Conservation (phyloP, 2,797 vertebrate species). For the Hipposideros larvatus region DNA sequence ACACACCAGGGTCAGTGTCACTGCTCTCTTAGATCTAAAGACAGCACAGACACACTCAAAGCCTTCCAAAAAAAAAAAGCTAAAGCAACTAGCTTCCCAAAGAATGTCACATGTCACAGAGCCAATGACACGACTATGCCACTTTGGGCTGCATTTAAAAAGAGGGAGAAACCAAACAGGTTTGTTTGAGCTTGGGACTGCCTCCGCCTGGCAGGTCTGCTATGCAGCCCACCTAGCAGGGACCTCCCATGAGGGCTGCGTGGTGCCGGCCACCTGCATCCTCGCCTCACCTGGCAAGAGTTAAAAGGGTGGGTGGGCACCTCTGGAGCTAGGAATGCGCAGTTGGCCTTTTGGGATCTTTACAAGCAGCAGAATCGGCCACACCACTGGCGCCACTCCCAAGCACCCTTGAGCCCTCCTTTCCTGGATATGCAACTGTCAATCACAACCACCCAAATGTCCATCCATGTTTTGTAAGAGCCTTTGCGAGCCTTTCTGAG, state of each 20-base stretch:
- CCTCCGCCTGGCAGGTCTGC: not conserved
- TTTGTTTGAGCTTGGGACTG: slow-evolving; percentile 45
- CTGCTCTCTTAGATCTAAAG: slow-evolving; percentile 44
- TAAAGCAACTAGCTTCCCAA: not conserved
- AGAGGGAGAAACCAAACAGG: not conserved
- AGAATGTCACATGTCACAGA: not conserved
- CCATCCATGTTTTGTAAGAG: slow-evolving; percentile 73
- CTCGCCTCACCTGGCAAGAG: not conserved
- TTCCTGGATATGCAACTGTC: slow-evolving; percentile 44
- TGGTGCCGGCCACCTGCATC: not conserved
- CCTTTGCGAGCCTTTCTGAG: slow-evolving; percentile 76
- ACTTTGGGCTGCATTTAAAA: not conserved
- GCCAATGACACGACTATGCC: slow-evolving; percentile 35
- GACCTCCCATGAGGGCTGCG: not conserved
- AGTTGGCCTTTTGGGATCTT: slow-evolving; percentile 28
- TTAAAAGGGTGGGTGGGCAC: not conserved
- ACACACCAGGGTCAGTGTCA: not conserved
- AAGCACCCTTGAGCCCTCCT: slow-evolving; percentile 68
- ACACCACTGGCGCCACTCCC: slow-evolving; percentile 56
- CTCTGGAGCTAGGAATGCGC: not conserved
- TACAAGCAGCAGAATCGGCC: slow-evolving; percentile 77
- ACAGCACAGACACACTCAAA: not conserved
- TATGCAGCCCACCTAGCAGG: not conserved
- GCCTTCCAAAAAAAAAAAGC: slow-evolving; percentile 35
- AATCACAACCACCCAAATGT: slow-evolving; percentile 63